A percentile compares a stretch with the other conserved stretches of the same genome.
phyloP scores from a whole-genome alignment of 2,113 vertebrate species.

The Malurus cyaneus region DNA sequence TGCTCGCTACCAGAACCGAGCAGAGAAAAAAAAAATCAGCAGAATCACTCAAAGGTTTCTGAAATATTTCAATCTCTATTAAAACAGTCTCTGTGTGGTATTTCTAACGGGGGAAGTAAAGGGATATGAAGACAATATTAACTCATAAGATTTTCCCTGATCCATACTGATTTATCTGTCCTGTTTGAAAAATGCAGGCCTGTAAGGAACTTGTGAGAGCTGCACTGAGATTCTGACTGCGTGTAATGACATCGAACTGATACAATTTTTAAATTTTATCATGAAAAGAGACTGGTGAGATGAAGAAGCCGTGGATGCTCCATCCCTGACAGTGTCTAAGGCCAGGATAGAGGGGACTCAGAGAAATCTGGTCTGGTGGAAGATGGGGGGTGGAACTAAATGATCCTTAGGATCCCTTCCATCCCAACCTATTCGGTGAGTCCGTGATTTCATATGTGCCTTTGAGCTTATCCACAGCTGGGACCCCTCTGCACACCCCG shows the following conservation, averaged over 20 bases:
- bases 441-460: background rate
- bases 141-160: background rate
- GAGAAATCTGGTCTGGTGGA: background rate
- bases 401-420: background rate
- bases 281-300: background rate
- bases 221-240: background rate
- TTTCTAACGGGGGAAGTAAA: background rate
- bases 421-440: too few relatives aligned
- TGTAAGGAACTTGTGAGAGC: background rate
- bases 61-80: background rate
- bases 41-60: background rate
- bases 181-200: background rate
- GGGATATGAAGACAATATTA: background rate
- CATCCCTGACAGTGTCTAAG: background rate
- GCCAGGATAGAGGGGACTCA: background rate
- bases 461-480: accelerated
- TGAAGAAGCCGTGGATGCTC: background rate
- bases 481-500: background rate
- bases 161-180: background rate
- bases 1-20: background rate
- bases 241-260: background rate
- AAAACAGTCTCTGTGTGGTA: background rate
- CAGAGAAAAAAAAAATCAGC: background rate
- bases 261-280: background rate
- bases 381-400: background rate